Evolutionary conservation across 1,140 invertebrate species (phyloP), one percentile per base, ranked within the genome.

Genomic region (Uloborus diversus): DNA sequence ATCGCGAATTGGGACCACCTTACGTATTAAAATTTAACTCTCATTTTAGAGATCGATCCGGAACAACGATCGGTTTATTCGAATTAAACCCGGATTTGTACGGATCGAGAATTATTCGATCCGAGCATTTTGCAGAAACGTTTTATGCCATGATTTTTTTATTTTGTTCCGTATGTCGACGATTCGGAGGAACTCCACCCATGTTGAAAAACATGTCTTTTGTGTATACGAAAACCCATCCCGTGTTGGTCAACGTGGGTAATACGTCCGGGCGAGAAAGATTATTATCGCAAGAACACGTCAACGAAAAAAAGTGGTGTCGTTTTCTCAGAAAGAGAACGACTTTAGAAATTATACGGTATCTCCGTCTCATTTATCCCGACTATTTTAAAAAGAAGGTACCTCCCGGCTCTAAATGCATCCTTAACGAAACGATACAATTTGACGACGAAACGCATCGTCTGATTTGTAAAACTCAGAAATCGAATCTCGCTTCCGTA

Each of bases 301-400:
- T 71, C n/a, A 71, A 59, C 23, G 35, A 57, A 27, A 71, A 59
- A 11, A 71, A 71, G 59, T 71, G 69, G 69, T 20, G 59, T 35
- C n/a, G 53, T 1, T 71, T 71, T 42, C 28, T 71, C 9, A 42
- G 17, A 42, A 9, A 17, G 17, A 9, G 37, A 42, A 42, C 37
- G 2, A 42, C 37, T 42, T 17, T 9, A 2, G 37, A 42, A 9
- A 42, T 42, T 42, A 42, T 42, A 13, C 37, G 37, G 37, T 42
- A 42, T 0, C 1, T 42, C 9, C 9, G 17, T 13, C 2, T 42
- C 37, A 0, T 42, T 9, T 17, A 42, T 42, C 37, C 2, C 9
- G 37, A 42, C 17, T 42, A 42, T 1, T 42, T 42, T 42, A 42
- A 42, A 17, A 42, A 42, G 37, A 42, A 42, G 9, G 37, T 42